These are phyloP conservation scores for Ferrisia virgata DNA, from an alignment of 2,888 invertebrate species.

Conservation along the genomic window DNA sequence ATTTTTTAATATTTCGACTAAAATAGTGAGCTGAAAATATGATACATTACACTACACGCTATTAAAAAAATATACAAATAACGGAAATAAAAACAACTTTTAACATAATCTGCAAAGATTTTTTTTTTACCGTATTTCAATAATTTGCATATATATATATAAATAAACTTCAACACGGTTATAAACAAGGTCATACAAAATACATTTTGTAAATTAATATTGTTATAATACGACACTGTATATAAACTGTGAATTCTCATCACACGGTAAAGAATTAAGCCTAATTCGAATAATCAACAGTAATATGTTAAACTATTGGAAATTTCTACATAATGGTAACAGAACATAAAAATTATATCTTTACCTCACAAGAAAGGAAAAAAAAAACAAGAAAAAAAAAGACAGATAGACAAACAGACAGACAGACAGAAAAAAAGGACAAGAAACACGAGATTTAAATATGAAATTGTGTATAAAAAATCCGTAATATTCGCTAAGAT, in stretches of 20 bases:
- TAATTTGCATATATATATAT: no score
- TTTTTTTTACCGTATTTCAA: constrained; percentile 20
- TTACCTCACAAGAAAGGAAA: constrained; percentile 25
- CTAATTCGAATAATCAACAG: constrained; percentile 26
- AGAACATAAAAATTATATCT: constrained; percentile 31
- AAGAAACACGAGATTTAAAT: constrained; percentile 1
- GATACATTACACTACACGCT: constrained; percentile 16
- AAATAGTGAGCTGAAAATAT: constrained; percentile 31
- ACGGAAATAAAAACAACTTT: constrained; percentile 38
- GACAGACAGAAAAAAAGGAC: background rate
- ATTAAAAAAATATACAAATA: constrained; percentile 30
- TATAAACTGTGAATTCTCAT: constrained; percentile 14
- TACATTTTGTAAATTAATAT: constrained; percentile 26
- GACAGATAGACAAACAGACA: background rate
- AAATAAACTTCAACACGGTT: constrained; percentile 27
- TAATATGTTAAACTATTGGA: constrained; percentile 33
- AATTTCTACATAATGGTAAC: constrained; percentile 43
- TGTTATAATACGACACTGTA: constrained; percentile 17
- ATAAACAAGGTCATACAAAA: constrained; percentile 20
- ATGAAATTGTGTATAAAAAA: background rate
- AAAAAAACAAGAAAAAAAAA: background rate
- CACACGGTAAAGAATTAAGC: constrained; percentile 29
- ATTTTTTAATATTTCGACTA: constrained; percentile 29
- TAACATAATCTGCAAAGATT: constrained; percentile 27
- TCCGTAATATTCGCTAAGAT: background rate